A percentile compares a stretch with the other conserved stretches of the same genome.
phyloP scores from a whole-genome alignment of 2,113 vertebrate genomes.

The Myotis brandtii region DNA sequence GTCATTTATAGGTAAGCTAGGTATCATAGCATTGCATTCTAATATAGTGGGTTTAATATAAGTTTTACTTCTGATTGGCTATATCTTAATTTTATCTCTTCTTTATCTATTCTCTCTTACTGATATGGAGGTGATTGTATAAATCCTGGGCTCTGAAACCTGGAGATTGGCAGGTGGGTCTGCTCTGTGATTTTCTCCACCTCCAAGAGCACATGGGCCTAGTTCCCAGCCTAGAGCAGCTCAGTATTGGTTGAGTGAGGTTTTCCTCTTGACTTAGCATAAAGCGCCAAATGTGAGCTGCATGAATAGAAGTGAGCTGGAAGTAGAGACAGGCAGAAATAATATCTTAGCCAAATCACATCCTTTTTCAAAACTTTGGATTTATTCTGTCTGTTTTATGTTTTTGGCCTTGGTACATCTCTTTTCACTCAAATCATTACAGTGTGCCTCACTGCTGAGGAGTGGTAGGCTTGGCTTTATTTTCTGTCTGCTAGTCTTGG shows the following conservation, averaged over 20 bases:
- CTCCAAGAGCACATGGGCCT: neutral
- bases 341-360: constrained; percentile 67
- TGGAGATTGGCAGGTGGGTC: neutral
- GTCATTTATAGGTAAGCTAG: neutral
- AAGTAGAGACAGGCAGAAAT: constrained; percentile 63
- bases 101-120: neutral
- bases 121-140: neutral
- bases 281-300: constrained; percentile 70
- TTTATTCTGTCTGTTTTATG: constrained; percentile 62
- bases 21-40: neutral
- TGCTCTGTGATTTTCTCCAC: neutral
- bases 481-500: constrained; percentile 44
- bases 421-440: constrained; percentile 62
- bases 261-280: constrained; percentile 69
- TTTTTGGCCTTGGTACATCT: constrained; percentile 29
- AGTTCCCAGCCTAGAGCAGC: constrained; percentile 18
- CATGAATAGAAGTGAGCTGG: constrained; percentile 64
- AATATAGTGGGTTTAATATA: neutral
- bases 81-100: neutral
- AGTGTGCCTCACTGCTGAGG: constrained; percentile 6
- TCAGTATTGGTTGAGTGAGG: neutral
- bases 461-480: neutral
- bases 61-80: neutral
- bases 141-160: neutral
- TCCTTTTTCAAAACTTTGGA: constrained; percentile 63